Percentiles rank a stretch among this genome's conserved stretches.
phyloP scores from a whole-genome alignment of 2,113 vertebrate species.

The Limnothrissa miodon region DNA sequence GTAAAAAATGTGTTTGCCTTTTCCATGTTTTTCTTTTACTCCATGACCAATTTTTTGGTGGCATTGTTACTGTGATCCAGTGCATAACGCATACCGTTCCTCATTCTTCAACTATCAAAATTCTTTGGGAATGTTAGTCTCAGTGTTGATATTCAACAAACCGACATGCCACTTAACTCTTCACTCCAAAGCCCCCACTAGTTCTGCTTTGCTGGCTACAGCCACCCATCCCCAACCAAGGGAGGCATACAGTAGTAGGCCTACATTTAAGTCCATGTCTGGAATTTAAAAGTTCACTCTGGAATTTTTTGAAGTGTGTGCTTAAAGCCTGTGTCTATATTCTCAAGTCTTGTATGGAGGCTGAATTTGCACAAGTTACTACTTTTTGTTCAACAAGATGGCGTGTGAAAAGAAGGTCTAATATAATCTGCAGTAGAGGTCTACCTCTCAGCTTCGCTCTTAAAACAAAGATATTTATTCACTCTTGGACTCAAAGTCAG shows the following conservation, averaged over 20 bases:
- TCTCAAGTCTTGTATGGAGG: background rate
- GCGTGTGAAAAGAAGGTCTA: background rate
- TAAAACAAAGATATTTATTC: constrained; percentile 55
- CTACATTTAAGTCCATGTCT: background rate
- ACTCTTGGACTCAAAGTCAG: constrained; percentile 53
- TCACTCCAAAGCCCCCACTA: constrained; percentile 26
- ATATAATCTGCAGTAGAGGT: background rate
- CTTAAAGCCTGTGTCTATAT: background rate
- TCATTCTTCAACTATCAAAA: constrained; percentile 11
- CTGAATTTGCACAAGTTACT: background rate
- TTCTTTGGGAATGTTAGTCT: constrained; percentile 7
- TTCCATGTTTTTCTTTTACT: constrained; percentile 7
- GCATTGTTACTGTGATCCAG: constrained; percentile 10
- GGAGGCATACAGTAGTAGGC: constrained; percentile 21
- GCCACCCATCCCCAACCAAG: constrained; percentile 15
- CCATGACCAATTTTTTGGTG: constrained; percentile 12
- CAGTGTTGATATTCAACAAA: constrained; percentile 25
- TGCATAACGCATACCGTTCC: background rate
- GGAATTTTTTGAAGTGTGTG: background rate
- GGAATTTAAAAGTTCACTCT: constrained; percentile 15
- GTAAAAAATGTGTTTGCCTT: constrained; percentile 7
- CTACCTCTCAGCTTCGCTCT: constrained; percentile 33
- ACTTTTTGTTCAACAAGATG: background rate
- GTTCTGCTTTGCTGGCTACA: constrained; percentile 41
- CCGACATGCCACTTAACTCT: constrained; percentile 24